Evolutionary conservation across 2,113 vertebrate species (phyloP), one percentile per base, ranked within the genome.

Genomic region (Notechis scutatus): DNA sequence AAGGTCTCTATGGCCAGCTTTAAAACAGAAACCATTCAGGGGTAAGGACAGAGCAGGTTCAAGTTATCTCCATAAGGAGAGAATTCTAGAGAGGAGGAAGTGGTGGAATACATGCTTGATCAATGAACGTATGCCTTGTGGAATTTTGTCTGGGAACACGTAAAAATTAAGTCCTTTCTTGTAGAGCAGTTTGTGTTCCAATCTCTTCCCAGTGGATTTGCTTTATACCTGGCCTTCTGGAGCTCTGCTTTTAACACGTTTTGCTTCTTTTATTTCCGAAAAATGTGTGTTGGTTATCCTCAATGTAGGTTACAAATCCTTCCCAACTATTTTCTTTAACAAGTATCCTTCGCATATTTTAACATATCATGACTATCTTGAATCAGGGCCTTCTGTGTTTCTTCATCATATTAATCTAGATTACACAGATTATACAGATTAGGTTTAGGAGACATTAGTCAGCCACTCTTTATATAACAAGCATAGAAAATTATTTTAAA

Each of bases 61-160:
- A 90, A 24, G 45, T 11, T 20, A 87, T n/a, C 85, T 90, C 64
- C 2, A 42, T 8, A 9, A 12, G 45, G 42, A 18, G 88, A 54
- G 92, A 94, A 92, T 91, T 94, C 74, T 90, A 64, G 11, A 3
- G 92, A 24, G 45, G 42, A 87, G 57, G 39, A 88, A 87, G 81
- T 56, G 91, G 55, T 94, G 91, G 61, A 93, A 90, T 90, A 91
- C 86, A 92, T 88, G 92, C 88, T 81, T 29, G 85, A 94, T 93
- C 92, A 85, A 92, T 42, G 52, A 87, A 90, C 26, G 57, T 87
- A 26, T 50, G 92, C 85, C 91, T 85, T 74, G 85, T 91, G 91
- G 94, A 94, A 93, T 93, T 92, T 88, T 57, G 34, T 42, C 91
- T 52, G 42, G 90, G 85, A 61, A 55, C 26, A 50, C 5, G 42